These are phyloP conservation scores for Corythaixoides concolor DNA, from an alignment of 2,113 vertebrate genomes.

Conservation along the genomic window DNA sequence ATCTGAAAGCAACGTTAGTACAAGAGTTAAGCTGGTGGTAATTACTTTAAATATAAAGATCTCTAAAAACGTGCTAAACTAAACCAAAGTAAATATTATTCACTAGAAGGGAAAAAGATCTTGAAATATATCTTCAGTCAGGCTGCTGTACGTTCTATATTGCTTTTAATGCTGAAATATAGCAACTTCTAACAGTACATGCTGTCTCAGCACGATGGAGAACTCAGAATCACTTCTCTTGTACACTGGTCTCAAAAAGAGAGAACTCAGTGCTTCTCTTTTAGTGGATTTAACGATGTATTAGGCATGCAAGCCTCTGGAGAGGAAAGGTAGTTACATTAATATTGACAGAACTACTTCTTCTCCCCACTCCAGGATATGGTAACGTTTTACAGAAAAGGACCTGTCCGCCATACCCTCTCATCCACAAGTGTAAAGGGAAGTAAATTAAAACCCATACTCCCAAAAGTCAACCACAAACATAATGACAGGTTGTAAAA, in stretches of 20 bases:
- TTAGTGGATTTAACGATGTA: background rate
- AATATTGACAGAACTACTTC: background rate
- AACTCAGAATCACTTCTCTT: background rate
- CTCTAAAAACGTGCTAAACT: background rate
- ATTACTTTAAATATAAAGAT: background rate
- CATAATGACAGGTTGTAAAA: background rate
- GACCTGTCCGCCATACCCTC: accelerated
- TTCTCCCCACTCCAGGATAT: background rate
- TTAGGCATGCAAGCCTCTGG: background rate
- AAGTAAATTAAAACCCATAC: conserved; percentile 8
- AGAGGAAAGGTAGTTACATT: background rate
- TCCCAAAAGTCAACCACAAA: background rate
- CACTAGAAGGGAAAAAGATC: background rate
- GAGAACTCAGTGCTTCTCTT: background rate
- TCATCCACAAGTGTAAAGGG: background rate
- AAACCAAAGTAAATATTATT: background rate
- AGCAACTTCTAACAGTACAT: background rate
- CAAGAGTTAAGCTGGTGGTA: background rate
- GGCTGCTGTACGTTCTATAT: background rate
- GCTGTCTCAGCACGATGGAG: background rate
- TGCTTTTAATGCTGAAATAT: background rate
- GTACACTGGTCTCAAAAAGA: background rate
- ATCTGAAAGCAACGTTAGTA: background rate
- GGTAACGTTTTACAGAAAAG: background rate
- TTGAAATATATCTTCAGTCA: background rate